Evolutionary conservation across 2,888 invertebrate species (phyloP), one percentile per base, ranked within the genome.

Genomic region (Abscondita cerata): DNA sequence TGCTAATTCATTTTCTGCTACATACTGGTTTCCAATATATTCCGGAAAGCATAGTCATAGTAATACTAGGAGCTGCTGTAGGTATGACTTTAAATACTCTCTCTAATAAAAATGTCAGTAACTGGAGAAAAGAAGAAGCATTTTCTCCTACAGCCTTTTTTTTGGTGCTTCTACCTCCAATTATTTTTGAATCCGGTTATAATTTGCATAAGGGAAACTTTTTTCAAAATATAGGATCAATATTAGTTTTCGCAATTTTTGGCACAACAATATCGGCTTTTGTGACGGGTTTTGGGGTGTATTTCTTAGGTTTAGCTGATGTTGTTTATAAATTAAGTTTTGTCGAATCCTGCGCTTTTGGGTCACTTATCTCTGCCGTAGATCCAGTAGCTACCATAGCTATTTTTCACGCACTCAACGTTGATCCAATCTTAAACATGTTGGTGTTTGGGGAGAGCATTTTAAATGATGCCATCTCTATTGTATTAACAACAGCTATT

Each of bases 301-400:
- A 97, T 80, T 84, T 98, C 33, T 82, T 99, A 47, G 99, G 99
- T 1, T 82, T 96, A 78, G 97, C 93, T 0, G 89, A 92, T 75
- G 92, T 94, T 6, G 96, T 96, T 0, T 98, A 97, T 78, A 88
- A 89, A 78, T 84, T 99, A 59, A 92, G 92, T 79, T 95, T 98
- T 81, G 92, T 97, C 5, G 97, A 99, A 81, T 97, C 98, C 57
- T 98, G 98, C 84, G 98, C 98, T 1, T 99, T 99, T 83, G 98
- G 98, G 5, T 96, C 98, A 0, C 82, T 97, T 63, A 98, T 99
- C 78, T 98, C 98, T 1, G 99, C 99, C 19, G 98, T 99, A 2
- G 99, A 99, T 83, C 99, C 99, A 0, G 98, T 99, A 0, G 98
- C 98, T 2, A 99, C 99, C 0, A 91, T 99, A 20, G 98, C 99